These are phyloP conservation scores for Aptenodytes patagonicus DNA, from an alignment of 2,113 vertebrate genomes.

Conservation along the genomic window DNA sequence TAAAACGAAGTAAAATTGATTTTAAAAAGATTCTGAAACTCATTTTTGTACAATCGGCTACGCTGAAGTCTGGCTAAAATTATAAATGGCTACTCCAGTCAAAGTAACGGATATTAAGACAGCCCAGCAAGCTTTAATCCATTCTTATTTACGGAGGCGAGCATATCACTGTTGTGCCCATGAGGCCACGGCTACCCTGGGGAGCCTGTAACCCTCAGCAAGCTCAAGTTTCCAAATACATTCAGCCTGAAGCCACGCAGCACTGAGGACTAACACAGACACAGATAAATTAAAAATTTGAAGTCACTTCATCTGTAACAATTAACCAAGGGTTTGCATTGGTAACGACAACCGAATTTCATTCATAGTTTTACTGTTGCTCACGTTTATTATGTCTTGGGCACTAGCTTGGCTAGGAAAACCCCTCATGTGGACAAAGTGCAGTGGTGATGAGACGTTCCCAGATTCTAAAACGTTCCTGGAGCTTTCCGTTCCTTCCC, in stretches of 20 bases:
- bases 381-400: conserved; percentile 86
- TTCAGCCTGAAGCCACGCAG: accelerated
- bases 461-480: conserved; percentile 4
- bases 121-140: background rate
- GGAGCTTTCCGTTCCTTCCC: conserved; percentile 45
- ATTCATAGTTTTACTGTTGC: background rate
- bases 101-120: accelerated
- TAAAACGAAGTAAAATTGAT: background rate
- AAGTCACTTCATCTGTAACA: background rate
- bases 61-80: background rate
- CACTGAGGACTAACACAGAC: background rate
- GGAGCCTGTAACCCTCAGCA: background rate
- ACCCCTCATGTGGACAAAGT: conserved; percentile 85
- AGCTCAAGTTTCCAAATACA: accelerated
- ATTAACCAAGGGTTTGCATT: no score
- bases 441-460: background rate
- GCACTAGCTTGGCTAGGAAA: conserved; percentile 81
- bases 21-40: background rate
- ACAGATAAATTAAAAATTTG: background rate
- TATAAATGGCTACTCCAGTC: background rate
- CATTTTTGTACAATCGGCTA: background rate
- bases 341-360: background rate
- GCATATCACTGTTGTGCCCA: accelerated
- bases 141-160: accelerated
- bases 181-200: background rate